Conservation (phyloP, 2,888 invertebrate genomes). For the Rotaria macrura region DNA sequence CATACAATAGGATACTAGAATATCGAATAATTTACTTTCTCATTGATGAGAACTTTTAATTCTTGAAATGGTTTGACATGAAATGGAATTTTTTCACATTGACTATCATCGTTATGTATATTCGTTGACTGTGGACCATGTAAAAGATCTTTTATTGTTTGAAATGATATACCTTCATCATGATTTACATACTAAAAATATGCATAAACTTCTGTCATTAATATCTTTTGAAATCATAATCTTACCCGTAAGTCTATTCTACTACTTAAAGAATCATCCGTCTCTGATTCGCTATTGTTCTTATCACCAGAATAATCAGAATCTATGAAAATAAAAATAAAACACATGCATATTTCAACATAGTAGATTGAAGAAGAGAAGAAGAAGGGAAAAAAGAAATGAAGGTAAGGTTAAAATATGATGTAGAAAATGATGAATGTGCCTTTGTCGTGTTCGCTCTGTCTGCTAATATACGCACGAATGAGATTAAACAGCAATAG, state of each 20-base stretch:
- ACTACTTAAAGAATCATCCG: neutral
- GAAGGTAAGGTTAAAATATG: neutral
- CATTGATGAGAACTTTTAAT: neutral
- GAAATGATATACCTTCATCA: neutral
- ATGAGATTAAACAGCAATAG: neutral
- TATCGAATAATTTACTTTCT: neutral
- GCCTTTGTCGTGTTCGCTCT: neutral
- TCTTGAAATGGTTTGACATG: neutral
- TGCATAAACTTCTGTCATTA: neutral
- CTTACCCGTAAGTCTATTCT: neutral
- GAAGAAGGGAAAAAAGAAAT: neutral
- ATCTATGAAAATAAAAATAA: neutral
- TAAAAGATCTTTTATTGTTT: neutral
- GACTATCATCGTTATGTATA: neutral
- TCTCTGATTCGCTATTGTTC: neutral
- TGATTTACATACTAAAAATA: neutral
- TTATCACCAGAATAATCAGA: neutral
- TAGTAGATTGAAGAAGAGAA: neutral
- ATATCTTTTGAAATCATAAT: neutral
- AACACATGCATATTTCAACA: neutral
- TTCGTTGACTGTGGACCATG: neutral
- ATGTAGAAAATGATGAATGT: neutral
- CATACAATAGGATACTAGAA: neutral
- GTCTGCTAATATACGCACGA: neutral
- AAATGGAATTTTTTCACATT: neutral